phyloP scores from a whole-genome alignment of 2,888 invertebrate genomes.

The Cantharis nigra region DNA sequence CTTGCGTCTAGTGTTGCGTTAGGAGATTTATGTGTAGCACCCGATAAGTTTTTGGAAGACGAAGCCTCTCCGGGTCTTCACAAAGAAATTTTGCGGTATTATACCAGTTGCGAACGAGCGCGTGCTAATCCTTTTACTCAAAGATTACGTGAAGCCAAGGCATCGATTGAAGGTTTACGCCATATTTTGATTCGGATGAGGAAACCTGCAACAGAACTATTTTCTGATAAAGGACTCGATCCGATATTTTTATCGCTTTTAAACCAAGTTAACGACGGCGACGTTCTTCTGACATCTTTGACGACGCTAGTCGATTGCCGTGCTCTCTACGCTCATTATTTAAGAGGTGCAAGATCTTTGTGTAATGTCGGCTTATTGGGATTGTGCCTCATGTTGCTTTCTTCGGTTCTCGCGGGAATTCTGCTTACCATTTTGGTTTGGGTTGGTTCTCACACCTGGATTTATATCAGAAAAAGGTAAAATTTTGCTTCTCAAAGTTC shows the following conservation, averaged over 20 bases:
- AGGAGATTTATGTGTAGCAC: conserved; percentile 73
- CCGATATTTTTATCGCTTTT: conserved; percentile 76
- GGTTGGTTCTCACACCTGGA: conserved; percentile 96
- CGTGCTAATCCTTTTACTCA: conserved; percentile 82
- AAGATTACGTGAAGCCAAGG: conserved; percentile 72
- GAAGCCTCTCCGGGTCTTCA: conserved; percentile 51
- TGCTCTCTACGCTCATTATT: conserved; percentile 80
- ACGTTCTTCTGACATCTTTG: conserved; percentile 69
- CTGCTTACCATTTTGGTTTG: conserved; percentile 91
- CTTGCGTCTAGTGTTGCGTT: conserved; percentile 82
- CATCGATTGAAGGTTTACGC: conserved; percentile 56
- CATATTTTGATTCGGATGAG: conserved; percentile 58
- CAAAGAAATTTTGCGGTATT: conserved; percentile 62
- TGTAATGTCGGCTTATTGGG: conserved; percentile 85
- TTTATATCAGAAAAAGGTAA: conserved; percentile 90
- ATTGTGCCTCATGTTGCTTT: conserved; percentile 82
- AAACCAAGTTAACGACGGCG: conserved; percentile 78
- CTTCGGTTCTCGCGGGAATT: conserved; percentile 85
- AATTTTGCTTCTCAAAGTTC: background rate
- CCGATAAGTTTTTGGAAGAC: conserved; percentile 57
- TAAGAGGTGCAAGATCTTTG: conserved; percentile 76
- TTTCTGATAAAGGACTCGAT: conserved; percentile 62
- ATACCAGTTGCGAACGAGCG: conserved; percentile 81
- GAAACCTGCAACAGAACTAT: conserved; percentile 59
- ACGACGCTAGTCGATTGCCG: conserved; percentile 82